These are phyloP conservation scores for Tiphia femorata DNA, from an alignment of 2,888 invertebrate genomes.

Conservation along the genomic window DNA sequence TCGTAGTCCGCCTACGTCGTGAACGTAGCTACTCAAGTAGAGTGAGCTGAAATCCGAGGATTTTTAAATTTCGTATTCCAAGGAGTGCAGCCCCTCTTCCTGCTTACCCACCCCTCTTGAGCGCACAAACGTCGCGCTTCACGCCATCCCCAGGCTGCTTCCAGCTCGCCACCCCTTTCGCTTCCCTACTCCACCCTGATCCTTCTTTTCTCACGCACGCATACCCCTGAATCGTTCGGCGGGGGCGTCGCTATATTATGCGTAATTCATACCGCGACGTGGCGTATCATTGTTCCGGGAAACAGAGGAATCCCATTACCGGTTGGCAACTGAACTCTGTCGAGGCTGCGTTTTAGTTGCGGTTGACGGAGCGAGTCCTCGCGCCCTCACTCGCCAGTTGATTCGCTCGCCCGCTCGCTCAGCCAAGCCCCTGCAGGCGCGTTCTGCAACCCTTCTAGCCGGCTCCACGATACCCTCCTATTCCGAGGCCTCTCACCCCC, in stretches of 20 bases:
- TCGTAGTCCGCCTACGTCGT: background rate
- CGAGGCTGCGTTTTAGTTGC: constrained; percentile 59
- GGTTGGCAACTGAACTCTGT: constrained; percentile 62
- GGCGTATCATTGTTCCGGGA: constrained; percentile 64
- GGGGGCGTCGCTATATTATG: constrained; percentile 53
- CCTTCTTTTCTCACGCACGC: constrained; percentile 11
- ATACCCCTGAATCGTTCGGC: constrained; percentile 29
- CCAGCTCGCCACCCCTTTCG: background rate
- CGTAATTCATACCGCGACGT: constrained; percentile 64
- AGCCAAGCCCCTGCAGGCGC: background rate
- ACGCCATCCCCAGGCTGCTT: background rate
- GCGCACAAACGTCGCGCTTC: background rate
- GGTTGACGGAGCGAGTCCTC: constrained; percentile 58
- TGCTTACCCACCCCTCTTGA: background rate
- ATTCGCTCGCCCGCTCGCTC: background rate
- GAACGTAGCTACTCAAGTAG: too few species aligned
- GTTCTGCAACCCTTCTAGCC: background rate
- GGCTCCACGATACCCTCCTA: background rate
- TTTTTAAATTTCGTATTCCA: constrained; percentile 47
- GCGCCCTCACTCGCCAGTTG: constrained; percentile 28
- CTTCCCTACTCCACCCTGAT: background rate
- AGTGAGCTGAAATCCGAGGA: constrained; percentile 25
- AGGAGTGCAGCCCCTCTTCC: constrained; percentile 12
- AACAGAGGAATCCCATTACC: constrained; percentile 67
- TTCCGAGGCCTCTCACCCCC: constrained; percentile 6